These are phyloP conservation scores for Heliconius sara DNA, from an alignment of 2,888 invertebrate genomes.

Conservation along the genomic window DNA sequence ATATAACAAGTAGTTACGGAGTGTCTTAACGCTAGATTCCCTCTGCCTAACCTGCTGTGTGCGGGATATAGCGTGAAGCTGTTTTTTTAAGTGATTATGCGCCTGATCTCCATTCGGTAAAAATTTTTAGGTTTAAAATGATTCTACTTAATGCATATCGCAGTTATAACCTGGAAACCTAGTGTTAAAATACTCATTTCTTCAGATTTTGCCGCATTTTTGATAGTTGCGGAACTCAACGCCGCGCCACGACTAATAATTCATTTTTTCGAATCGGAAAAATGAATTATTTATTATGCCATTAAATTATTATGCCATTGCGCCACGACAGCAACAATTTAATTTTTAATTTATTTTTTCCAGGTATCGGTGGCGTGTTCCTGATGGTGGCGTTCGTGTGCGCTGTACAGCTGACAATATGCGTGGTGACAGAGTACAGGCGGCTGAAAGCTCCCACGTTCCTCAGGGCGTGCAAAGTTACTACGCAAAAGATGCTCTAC, in stretches of 20 bases:
- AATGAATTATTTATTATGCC: too few relatives aligned
- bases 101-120: too few relatives aligned
- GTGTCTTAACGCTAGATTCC: too few relatives aligned
- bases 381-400: constrained; percentile 93
- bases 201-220: fast-evolving
- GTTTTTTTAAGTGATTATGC: too few relatives aligned
- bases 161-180: neutral
- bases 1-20: too few relatives aligned
- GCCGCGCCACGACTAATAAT: neutral
- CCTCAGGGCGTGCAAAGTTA: constrained; percentile 91
- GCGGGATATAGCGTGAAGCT: too few relatives aligned
- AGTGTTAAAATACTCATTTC: neutral
- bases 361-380: constrained; percentile 89
- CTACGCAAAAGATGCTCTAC: constrained; percentile 95
- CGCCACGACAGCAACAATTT: neutral
- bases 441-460: constrained; percentile 92
- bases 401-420: constrained; percentile 92
- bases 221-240: neutral
- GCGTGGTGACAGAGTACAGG: constrained; percentile 92
- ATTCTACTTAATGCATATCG: too few relatives aligned
- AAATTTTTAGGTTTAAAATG: too few relatives aligned
- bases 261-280: neutral
- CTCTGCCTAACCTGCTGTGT: too few relatives aligned
- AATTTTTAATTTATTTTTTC: constrained; percentile 38
- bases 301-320: neutral